phyloP scores from a whole-genome alignment of 2,113 vertebrate species.

The Otis tarda region DNA sequence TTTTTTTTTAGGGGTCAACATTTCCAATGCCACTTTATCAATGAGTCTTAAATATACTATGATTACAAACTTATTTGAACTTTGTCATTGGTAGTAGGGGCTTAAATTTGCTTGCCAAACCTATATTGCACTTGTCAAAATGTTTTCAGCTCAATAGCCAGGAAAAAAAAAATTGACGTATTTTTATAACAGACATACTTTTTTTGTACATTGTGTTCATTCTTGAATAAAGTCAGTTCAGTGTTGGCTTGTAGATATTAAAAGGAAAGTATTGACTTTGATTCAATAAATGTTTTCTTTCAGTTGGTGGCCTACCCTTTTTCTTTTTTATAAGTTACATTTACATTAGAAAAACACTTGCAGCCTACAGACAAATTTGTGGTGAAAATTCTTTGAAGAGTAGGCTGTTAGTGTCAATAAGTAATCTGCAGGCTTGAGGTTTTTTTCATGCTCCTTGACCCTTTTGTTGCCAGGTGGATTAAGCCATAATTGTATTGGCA shows the following conservation, averaged over 20 bases:
- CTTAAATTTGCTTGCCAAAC: constrained; percentile 58
- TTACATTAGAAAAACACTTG: neutral
- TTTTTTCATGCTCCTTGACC: neutral
- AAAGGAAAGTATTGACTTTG: constrained; percentile 81
- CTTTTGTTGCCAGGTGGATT: neutral
- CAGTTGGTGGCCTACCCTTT: constrained; percentile 56
- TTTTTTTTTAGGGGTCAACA: neutral
- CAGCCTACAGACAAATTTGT: neutral
- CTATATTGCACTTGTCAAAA: constrained; percentile 71
- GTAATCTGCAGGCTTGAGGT: neutral
- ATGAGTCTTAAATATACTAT: constrained; percentile 31
- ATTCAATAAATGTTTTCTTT: constrained; percentile 85
- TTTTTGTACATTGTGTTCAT: constrained; percentile 86
- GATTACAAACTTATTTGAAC: constrained; percentile 27
- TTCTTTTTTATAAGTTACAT: constrained; percentile 3
- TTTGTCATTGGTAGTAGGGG: constrained; percentile 38
- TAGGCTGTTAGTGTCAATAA: neutral
- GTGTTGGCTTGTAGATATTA: constrained; percentile 87
- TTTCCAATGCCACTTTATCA: constrained; percentile 17
- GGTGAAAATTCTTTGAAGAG: neutral
- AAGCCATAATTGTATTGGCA: neutral
- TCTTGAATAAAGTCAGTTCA: constrained; percentile 81
- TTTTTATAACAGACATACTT: constrained; percentile 83
- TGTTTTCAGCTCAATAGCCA: constrained; percentile 71
- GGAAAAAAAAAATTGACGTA: constrained; percentile 73